These are phyloP conservation scores for Cephus rjabovi DNA, from an alignment of 2,888 invertebrate species.

Conservation along the genomic window DNA sequence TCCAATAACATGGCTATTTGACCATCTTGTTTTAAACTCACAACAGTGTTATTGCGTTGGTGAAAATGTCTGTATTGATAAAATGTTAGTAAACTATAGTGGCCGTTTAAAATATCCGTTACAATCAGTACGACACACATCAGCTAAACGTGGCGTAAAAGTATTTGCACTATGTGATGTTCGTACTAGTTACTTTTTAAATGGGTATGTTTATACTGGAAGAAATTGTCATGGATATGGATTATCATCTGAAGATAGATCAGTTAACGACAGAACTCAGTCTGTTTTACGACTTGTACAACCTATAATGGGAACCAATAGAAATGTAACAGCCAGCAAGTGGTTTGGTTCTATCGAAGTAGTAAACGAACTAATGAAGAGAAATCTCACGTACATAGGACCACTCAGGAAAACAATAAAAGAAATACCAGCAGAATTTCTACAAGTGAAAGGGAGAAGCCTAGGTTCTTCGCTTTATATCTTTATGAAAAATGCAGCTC, in stretches of 20 bases:
- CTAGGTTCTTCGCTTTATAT: neutral
- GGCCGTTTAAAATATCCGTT: neutral
- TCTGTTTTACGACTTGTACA: neutral
- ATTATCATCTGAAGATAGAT: neutral
- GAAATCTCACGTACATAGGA: neutral
- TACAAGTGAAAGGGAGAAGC: neutral
- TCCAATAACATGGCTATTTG: conserved; percentile 28
- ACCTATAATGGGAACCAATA: neutral
- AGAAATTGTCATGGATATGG: neutral
- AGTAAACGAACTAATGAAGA: neutral
- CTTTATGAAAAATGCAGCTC: neutral
- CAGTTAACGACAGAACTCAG: neutral
- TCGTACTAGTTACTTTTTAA: neutral
- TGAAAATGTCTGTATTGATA: neutral
- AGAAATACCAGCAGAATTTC: neutral
- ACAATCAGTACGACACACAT: too few species aligned
- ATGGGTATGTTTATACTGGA: neutral
- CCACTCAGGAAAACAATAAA: neutral
- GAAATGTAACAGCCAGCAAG: neutral
- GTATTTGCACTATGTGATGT: neutral
- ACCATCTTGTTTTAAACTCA: conserved; percentile 26
- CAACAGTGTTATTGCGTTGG: conserved; percentile 21
- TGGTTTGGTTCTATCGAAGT: conserved; percentile 1
- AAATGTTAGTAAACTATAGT: neutral
- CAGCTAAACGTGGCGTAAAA: conserved; percentile 1